These are phyloP conservation scores for Microctonus brassicae DNA, from an alignment of 2,888 invertebrate species.

Conservation along the genomic window DNA sequence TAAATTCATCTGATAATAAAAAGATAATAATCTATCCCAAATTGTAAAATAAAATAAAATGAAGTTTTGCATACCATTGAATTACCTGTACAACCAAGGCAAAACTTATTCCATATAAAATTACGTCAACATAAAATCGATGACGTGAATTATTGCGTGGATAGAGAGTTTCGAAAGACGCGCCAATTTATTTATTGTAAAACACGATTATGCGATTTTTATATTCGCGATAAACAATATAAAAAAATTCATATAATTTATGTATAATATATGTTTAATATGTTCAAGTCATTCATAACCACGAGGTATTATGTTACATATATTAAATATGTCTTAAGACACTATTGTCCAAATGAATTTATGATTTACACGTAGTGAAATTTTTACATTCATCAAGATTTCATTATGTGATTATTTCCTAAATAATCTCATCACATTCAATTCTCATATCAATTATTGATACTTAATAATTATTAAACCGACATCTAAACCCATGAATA, in stretches of 20 bases:
- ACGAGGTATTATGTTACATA: not conserved
- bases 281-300: not conserved
- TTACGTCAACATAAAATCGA: constrained; percentile 22
- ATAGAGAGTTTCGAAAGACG: constrained; percentile 35
- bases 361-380: constrained; percentile 47
- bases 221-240: not conserved
- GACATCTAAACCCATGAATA: not conserved
- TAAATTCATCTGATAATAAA: not conserved
- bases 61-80: constrained; percentile 12
- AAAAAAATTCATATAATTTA: not conserved
- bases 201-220: constrained; percentile 25
- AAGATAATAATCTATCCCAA: not conserved
- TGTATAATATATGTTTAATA: not conserved
- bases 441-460: not conserved
- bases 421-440: constrained; percentile 13
- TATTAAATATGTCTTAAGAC: not conserved
- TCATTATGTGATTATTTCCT: not conserved
- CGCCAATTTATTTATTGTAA: constrained; percentile 34
- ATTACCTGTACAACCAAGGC: constrained; percentile 15
- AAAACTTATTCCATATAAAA: constrained; percentile 34
- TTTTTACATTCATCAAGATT: constrained; percentile 44
- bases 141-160: constrained; percentile 22
- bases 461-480: constrained; percentile 5
- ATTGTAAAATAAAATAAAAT: constrained; percentile 10
- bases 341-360: constrained; percentile 46